These are phyloP conservation scores for Aldabrachelys gigantea DNA, from an alignment of 2,113 vertebrate genomes.

Conservation along the genomic window DNA sequence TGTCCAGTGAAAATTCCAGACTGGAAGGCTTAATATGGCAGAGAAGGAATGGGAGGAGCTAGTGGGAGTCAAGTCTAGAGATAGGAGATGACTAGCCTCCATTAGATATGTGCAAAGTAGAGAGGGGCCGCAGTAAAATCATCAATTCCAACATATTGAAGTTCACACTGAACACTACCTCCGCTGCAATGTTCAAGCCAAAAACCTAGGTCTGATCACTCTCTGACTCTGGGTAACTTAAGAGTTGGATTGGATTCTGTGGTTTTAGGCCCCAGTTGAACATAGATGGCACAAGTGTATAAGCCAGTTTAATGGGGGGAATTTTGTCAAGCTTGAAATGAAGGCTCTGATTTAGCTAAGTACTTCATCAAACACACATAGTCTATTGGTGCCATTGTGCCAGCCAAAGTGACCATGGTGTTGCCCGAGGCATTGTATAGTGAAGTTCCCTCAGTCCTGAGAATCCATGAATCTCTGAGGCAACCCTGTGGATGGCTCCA, in stretches of 20 bases:
- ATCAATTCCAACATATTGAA: neutral
- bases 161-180: neutral
- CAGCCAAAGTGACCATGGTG: neutral
- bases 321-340: neutral
- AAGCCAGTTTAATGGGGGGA: neutral
- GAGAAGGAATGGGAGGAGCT: neutral
- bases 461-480: neutral
- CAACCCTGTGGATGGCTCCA: neutral
- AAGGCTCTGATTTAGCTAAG: neutral
- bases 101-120: neutral
- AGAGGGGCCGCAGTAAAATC: neutral
- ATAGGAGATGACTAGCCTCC: neutral
- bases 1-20: rapidly evolving
- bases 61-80: neutral
- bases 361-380: neutral
- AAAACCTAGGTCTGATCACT: neutral
- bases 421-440: neutral
- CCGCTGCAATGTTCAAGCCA: neutral
- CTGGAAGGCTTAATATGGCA: neutral
- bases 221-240: neutral
- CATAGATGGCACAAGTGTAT: neutral
- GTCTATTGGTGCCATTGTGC: neutral
- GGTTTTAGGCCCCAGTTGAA: neutral
- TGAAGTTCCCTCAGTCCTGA: neutral
- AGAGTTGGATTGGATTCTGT: neutral